Evolutionary conservation across 1,140 invertebrate genomes (phyloP), one percentile per base, ranked within the genome.

Genomic region (Eulimnadia texana): DNA sequence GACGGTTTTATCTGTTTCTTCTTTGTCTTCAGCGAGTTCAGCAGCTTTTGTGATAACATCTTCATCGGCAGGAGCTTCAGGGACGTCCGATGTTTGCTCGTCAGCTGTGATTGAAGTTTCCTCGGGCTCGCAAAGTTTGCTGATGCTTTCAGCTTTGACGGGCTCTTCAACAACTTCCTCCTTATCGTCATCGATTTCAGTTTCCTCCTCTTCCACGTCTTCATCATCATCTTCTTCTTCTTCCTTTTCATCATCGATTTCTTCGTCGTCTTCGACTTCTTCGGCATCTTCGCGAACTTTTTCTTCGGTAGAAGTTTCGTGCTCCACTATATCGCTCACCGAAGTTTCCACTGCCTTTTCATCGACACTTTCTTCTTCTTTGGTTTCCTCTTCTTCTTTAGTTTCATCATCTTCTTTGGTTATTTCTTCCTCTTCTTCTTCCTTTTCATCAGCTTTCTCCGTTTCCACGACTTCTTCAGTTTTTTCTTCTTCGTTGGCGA

Each of bases 221-320:
- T 64, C 50, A 11, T 10, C 59, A 50, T 55, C 51, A 23, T 51
- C 57, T 52, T 63, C 64, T 49, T 49, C 58, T 19, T 60, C 29
- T 55, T 66, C 64, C 1, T 47, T 16, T 20, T 63, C 58, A n/a
- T 27, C 20, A 3, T 62, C 60, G 49, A 10, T 25, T 25, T 60
- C 61, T 19, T 63, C 51, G 19, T 63, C 57, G 19, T 47, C 16
- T 50, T 62, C 62, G 22, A 25, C 62, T 13, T 13, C 47, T 16
- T 61, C 60, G n/a, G n/a, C 49, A 22, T 61, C 60, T 59, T 61
- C 53, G 2, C 16, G 29, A 6, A n/a, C 57, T n/a, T 22, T 33
- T 6, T 23, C 60, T 28, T 62, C 42, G 28, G 24, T 58, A 25
- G 63, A 28, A n/a, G 47, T 51, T 25, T 64, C 53, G 24, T 23